Base-by-base conservation (phyloP, 2,113 vertebrate species). In the Diglossa brunneiventris region DNA sequence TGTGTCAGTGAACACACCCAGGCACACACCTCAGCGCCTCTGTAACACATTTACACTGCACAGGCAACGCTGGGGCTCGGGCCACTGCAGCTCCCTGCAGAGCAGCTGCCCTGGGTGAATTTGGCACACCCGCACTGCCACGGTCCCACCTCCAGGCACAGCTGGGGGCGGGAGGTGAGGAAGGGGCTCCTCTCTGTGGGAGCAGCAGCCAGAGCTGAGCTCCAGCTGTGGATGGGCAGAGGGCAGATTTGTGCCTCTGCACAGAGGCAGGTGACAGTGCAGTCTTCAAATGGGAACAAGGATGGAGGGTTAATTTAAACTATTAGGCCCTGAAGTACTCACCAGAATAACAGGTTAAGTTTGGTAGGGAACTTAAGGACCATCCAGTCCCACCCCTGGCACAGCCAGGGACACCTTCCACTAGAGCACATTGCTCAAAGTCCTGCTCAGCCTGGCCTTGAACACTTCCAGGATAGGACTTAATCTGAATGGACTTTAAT, bases 71-170 rank as follows among this genome's bases (percentile, higher is more conserved):
- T 1, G 10, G 39, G 39, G 39, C 39, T 39, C 10, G 39, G 53
- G 49, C 33, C 35, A 24, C 64, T 3, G 47, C 47, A 50, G 55
- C 22, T 68, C 79, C 13, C 62, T 28, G 16, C 0, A 10, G 26
- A 46, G 27, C 31, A 58, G 50, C 50, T 49, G 44, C n/a, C 8
- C 73, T 10, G 61, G 52, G 64, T 2, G 35, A 72, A 5, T 19
- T 8, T 11, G 66, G 49, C 20, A 78, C 37, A 46, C 6, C 8
- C n/a, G 15, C 21, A 6, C 0, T 24, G 26, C 66, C 61, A 12
- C 39, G 28, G 39, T 3, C 47, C 44, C 61, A 31, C 6, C 49
- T 59, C 35, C 19, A 33, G 59, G 0, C 1, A 0, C 26, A 35
- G 55, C 59, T 73, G 49, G 6, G 0, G 8, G 69, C 10, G 0